Evolutionary conservation across 2,797 vertebrate species (phyloP).

Genomic region (Sebastolobus altivelis): DNA sequence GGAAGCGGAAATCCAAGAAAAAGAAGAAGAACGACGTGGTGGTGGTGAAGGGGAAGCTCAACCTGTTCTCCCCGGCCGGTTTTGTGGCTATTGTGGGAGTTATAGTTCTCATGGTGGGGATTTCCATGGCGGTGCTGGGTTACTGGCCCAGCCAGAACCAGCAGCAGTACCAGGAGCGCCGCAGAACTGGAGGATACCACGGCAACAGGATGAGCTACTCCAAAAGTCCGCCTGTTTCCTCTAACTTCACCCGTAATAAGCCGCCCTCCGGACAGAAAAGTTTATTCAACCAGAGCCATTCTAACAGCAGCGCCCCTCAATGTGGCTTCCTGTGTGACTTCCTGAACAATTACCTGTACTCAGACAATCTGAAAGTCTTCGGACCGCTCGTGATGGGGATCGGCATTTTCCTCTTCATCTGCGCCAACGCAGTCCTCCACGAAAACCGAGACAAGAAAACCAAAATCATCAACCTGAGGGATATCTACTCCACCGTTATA

Average conservation of each 20-base stretch:
- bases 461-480: slow-evolving; percentile 97
- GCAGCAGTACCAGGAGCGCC: slow-evolving; percentile 78
- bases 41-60: slow-evolving; percentile 96
- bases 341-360: slow-evolving; percentile 93
- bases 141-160: slow-evolving; percentile 94
- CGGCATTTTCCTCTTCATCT: slow-evolving; percentile 99
- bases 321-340: slow-evolving; percentile 88
- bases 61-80: slow-evolving; percentile 93
- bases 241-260: slow-evolving; percentile 67
- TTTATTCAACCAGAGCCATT: slow-evolving; percentile 69
- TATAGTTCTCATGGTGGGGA: slow-evolving; percentile 91
- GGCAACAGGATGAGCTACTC: slow-evolving; percentile 71
- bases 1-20: slow-evolving; percentile 93
- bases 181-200: slow-evolving; percentile 64
- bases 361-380: slow-evolving; percentile 97
- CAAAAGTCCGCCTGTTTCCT: slow-evolving; percentile 49
- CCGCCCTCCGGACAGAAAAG: slow-evolving; percentile 34
- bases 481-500: slow-evolving; percentile 98
- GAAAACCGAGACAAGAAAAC: slow-evolving; percentile 98
- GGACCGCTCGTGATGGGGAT: slow-evolving; percentile 98
- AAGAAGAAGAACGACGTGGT: slow-evolving; percentile 97
- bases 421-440: slow-evolving; percentile 96
- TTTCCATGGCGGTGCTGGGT: slow-evolving; percentile 94
- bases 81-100: slow-evolving; percentile 93
- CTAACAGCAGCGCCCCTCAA: slow-evolving; percentile 74